Conservation (phyloP, 2,797 vertebrate species). For the Antennarius maculatus region DNA sequence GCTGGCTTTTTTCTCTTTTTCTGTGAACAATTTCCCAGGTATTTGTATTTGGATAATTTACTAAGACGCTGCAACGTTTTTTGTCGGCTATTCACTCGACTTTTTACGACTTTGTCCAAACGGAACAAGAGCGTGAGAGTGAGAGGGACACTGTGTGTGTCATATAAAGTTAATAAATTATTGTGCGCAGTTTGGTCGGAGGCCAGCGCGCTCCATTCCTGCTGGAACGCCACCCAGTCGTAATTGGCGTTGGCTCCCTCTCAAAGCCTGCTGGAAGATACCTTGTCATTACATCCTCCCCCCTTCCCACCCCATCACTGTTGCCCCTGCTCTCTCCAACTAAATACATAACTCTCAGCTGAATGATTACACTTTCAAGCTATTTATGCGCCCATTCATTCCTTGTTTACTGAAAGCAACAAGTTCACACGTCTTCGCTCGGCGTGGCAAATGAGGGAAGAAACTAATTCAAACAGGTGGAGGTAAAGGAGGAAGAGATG, state of each 20-base stretch:
- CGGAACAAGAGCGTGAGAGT: not conserved
- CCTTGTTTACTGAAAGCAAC: slow-evolving; percentile 51
- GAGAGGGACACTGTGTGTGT: not conserved
- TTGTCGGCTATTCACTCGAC: not conserved
- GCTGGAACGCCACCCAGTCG: slow-evolving; percentile 30
- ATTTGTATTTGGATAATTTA: slow-evolving; percentile 35
- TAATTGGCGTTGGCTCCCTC: slow-evolving; percentile 36
- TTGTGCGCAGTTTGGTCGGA: slow-evolving; percentile 25
- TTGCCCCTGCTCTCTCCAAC: slow-evolving; percentile 21
- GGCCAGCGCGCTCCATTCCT: slow-evolving; percentile 19
- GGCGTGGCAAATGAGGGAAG: slow-evolving; percentile 42
- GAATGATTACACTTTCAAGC: slow-evolving; percentile 36
- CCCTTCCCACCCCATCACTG: slow-evolving; percentile 7
- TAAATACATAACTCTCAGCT: slow-evolving; percentile 49
- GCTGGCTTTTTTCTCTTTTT: slow-evolving; percentile 34
- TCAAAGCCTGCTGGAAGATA: slow-evolving; percentile 38
- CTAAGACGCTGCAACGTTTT: not conserved
- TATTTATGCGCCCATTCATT: slow-evolving; percentile 52
- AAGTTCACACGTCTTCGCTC: slow-evolving; percentile 36
- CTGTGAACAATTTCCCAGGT: slow-evolving; percentile 33
- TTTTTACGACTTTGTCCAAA: slow-evolving; percentile 6
- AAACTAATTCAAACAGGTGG: slow-evolving; percentile 45
- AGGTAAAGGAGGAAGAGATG: not conserved
- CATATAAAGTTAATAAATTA: slow-evolving; percentile 16
- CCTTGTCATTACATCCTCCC: slow-evolving; percentile 33